Conservation (phyloP, 2,113 vertebrate genomes). For the Symphodus melops region DNA sequence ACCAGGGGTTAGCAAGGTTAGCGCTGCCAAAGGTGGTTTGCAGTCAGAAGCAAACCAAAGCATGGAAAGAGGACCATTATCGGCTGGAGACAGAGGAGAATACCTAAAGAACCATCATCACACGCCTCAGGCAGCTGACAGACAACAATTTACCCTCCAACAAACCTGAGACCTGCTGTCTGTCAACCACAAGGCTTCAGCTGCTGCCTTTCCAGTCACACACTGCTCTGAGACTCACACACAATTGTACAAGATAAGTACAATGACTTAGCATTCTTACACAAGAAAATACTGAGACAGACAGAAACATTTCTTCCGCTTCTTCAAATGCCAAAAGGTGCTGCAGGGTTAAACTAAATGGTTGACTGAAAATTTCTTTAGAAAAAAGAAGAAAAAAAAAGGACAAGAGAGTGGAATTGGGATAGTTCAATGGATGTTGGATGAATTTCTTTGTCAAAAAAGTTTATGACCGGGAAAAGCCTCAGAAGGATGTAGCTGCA, state of each 20-base stretch:
- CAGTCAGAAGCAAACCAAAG: conserved; percentile 22
- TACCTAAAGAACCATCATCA: conserved; percentile 24
- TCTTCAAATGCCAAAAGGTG: conserved; percentile 60
- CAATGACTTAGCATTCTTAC: conserved; percentile 44
- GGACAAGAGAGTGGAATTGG: conserved; percentile 8
- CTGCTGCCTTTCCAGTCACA: conserved; percentile 29
- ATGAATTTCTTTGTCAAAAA: not conserved
- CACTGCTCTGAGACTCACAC: too few species aligned
- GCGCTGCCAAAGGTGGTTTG: conserved; percentile 16
- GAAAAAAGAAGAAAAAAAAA: not conserved
- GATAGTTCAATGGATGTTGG: conserved; percentile 25
- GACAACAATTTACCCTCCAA: conserved; percentile 29
- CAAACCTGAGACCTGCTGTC: conserved; percentile 39
- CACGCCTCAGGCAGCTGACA: conserved; percentile 10
- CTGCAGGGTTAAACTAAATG: conserved; percentile 60
- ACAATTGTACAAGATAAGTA: conserved; percentile 30
- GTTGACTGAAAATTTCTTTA: conserved; percentile 27
- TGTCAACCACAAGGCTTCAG: conserved; percentile 43
- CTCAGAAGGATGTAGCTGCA: not conserved
- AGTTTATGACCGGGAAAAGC: not conserved
- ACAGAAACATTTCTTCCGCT: conserved; percentile 16
- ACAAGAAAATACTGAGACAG: conserved; percentile 31
- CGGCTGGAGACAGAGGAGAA: conserved; percentile 13
- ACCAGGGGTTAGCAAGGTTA: conserved; percentile 17
- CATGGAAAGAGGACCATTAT: conserved; percentile 35